phyloP scores from a whole-genome alignment of 92 coral and sea anemone genomes.

The Epizoanthus stellaris region DNA sequence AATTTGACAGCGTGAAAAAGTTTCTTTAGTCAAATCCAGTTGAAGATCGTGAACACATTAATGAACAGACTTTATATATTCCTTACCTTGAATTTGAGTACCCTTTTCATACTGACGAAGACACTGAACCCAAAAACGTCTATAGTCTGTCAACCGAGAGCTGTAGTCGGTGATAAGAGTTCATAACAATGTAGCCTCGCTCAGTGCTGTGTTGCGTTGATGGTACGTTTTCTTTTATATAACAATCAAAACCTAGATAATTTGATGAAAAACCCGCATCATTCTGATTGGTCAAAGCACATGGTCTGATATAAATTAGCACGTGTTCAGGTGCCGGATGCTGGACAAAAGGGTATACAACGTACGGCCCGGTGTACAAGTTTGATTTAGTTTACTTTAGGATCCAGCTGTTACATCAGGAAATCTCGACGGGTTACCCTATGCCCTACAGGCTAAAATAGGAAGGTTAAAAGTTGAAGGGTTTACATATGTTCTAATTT shows the following conservation, averaged over 20 bases:
- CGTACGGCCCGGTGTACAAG: too few relatives aligned
- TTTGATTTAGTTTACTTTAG: too few relatives aligned
- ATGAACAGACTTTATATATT: background rate
- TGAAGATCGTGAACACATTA: background rate
- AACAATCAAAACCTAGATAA: background rate
- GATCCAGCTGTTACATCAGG: too few relatives aligned
- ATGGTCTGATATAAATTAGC: too few relatives aligned
- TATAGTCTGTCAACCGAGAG: background rate
- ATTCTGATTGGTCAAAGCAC: slow-evolving; percentile 10
- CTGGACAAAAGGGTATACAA: background rate
- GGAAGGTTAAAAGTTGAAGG: too few relatives aligned
- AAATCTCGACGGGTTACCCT: too few relatives aligned
- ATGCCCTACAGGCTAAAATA: too few relatives aligned
- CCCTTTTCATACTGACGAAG: background rate
- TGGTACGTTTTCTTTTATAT: background rate
- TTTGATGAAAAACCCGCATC: background rate
- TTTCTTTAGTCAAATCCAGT: background rate
- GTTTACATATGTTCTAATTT: too few relatives aligned
- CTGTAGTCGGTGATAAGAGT: background rate
- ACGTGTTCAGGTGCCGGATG: slow-evolving; percentile 12
- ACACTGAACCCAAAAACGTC: background rate
- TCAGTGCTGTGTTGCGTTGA: background rate
- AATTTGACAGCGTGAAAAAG: background rate
- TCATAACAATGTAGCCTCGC: background rate
- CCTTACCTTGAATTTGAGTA: background rate